Evolutionary conservation across 2,797 vertebrate species (phyloP), one percentile per base, ranked within the genome.

Genomic region (Catostomus latipinnis): DNA sequence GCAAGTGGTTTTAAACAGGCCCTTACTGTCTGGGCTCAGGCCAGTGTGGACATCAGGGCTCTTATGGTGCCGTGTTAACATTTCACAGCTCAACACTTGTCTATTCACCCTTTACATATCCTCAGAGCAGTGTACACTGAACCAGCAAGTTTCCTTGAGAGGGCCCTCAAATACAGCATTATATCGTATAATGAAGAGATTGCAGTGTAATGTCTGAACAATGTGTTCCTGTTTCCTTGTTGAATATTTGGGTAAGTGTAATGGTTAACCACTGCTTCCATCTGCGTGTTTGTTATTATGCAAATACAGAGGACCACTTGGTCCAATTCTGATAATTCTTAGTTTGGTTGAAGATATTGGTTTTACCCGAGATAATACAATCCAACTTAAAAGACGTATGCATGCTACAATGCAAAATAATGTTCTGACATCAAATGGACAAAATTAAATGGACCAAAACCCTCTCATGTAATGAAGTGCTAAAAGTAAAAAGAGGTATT

Each of bases 1-100:
- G 74, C 10, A 78, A 83, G 78, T 54, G 61, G 50, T 72, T 77
- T 79, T 86, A 79, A 84, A 76, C 16, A 62, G 81, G 48, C 71
- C 67, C 71, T 58, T 62, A 48, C 57, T 72, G 69, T 72, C 57
- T 78, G 56, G 52, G 70, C 22, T 53, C 46, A 74, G 73, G 71
- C 80, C 80, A 76, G 71, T 13, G 73, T 70, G 62, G 78, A 80
- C 78, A 60, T 52, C 6, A n/a, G 45, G 8, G 70, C 70, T 80
- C 78, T 80, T 73, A 80, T 52, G 71, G 78, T 68, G 71, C 78
- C 9, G 18, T 80, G 62, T 80, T 80, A 80, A 66, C 77, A 80
- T 80, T 80, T 73, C 69, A 73, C 70, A 80, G 77, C 53, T 80
- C 53, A 80, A 67, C 71, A 80, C 54, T 74, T 80, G 62, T 74